phyloP scores from a whole-genome alignment of 1,140 invertebrate species.

The Drosophila prosaltans region DNA sequence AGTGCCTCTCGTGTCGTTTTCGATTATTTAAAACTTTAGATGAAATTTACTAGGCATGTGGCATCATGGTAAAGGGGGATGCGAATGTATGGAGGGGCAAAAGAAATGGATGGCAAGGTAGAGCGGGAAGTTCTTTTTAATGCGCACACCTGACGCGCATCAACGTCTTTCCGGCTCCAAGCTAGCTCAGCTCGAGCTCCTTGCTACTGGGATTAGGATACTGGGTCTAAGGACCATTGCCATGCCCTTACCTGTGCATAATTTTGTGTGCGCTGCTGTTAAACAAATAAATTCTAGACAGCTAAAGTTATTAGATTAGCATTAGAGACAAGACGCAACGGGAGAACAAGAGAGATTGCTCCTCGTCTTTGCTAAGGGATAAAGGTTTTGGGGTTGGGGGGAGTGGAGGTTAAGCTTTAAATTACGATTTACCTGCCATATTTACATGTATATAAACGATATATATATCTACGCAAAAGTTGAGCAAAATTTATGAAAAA shows the following conservation, averaged over 20 bases:
- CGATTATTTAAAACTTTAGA: slow-evolving; percentile 80
- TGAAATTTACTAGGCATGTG: slow-evolving; percentile 54
- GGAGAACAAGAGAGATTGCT: slow-evolving; percentile 21
- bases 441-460: slow-evolving; percentile 77
- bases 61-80: not conserved
- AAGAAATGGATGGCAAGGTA: not conserved
- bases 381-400: slow-evolving; percentile 8
- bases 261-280: slow-evolving; percentile 80
- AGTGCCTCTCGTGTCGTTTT: slow-evolving; percentile 79
- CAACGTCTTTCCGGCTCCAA: slow-evolving; percentile 55
- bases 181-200: slow-evolving; percentile 21
- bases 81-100: too few relatives aligned
- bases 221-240: slow-evolving; percentile 7
- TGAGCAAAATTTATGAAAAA: slow-evolving; percentile 69
- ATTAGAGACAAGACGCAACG: slow-evolving; percentile 54
- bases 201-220: slow-evolving; percentile 44
- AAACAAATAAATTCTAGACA: slow-evolving; percentile 76
- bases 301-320: slow-evolving; percentile 82
- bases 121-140: slow-evolving; percentile 56
- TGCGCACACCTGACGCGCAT: slow-evolving; percentile 79
- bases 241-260: slow-evolving; percentile 54
- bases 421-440: slow-evolving; percentile 75
- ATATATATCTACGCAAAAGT: slow-evolving; percentile 40
- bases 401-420: slow-evolving; percentile 54
- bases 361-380: not conserved